phyloP scores from a whole-genome alignment of 2,113 vertebrate species.

The Mesembrinibis cayennensis region DNA sequence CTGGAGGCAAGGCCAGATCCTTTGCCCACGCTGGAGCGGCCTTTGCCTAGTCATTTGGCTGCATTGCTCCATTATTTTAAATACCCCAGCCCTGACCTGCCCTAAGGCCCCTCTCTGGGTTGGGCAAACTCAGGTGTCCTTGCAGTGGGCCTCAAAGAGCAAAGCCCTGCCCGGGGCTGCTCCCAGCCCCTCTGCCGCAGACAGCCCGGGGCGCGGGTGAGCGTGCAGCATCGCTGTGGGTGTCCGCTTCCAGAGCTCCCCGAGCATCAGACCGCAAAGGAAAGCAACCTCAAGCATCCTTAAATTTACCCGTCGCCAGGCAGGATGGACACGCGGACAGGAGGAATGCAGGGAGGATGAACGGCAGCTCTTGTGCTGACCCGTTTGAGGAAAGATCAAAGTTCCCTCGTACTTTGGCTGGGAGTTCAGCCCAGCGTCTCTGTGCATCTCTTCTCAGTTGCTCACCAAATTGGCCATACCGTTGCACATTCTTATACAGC shows the following conservation, averaged over 20 bases:
- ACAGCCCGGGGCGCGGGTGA: accelerated
- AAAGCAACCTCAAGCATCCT: not conserved
- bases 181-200: accelerated
- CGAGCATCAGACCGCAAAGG: not conserved
- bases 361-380: not conserved
- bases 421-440: not conserved
- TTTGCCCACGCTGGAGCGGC: not conserved
- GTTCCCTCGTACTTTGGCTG: not conserved
- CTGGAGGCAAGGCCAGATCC: not conserved
- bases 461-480: accelerated
- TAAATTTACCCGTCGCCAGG: accelerated
- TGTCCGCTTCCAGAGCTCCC: not conserved
- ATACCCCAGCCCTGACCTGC: not conserved
- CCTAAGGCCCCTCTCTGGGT: too few species aligned
- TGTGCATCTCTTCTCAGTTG: not conserved
- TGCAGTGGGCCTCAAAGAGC: not conserved
- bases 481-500: accelerated
- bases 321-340: accelerated
- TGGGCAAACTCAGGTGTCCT: not conserved
- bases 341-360: not conserved
- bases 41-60: accelerated
- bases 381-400: not conserved
- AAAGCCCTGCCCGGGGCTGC: not conserved
- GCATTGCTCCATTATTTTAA: not conserved
- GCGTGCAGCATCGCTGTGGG: accelerated